A percentile compares a stretch with the other conserved stretches of the same genome.
phyloP scores from a whole-genome alignment of 2,888 invertebrate species.

The Thysanoteuthis rhombus region DNA sequence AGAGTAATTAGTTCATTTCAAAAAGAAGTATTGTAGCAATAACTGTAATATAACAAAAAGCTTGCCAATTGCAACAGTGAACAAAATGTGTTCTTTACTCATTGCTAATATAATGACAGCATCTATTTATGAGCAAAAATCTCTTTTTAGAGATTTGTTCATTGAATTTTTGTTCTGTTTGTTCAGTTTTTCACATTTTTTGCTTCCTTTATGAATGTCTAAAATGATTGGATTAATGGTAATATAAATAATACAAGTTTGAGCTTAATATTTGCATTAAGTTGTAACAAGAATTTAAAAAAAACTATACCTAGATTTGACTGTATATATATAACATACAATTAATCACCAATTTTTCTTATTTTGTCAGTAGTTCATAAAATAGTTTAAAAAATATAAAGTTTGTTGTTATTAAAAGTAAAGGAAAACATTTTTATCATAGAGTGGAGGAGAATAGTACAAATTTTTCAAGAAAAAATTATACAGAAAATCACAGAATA shows the following conservation, averaged over 20 bases:
- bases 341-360: not conserved
- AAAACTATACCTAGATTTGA: not conserved
- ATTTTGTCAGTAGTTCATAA: not conserved
- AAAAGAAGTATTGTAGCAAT: not conserved
- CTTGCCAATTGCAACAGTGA: not conserved
- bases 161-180: no score
- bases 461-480: not conserved
- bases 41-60: not conserved
- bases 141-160: no score
- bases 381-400: not conserved
- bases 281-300: not conserved
- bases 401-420: not conserved
- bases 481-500: no score
- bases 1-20: constrained; percentile 12
- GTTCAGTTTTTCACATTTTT: no score
- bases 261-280: not conserved
- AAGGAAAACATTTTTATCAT: not conserved
- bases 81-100: not conserved
- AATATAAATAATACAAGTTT: not conserved
- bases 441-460: not conserved
- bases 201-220: not conserved
- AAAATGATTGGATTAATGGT: not conserved
- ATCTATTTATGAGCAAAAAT: not conserved
- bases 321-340: not conserved
- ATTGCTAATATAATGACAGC: not conserved